phyloP scores from a whole-genome alignment of 1,140 invertebrate species.

The Zelostemma sp. region DNA sequence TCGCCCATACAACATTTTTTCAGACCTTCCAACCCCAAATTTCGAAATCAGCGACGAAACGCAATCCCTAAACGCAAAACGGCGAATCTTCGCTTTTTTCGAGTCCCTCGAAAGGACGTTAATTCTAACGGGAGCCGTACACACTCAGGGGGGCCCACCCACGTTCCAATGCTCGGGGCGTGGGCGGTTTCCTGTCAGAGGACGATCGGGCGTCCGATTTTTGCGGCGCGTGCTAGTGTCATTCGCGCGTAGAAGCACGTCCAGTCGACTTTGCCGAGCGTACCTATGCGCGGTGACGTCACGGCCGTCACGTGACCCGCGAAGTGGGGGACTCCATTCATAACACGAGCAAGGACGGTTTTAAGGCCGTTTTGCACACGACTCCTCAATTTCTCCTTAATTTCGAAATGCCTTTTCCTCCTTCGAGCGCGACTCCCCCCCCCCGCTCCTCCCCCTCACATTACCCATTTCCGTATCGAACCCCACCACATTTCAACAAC shows the following conservation, averaged over 20 bases:
- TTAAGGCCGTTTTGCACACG: slow-evolving; percentile 62
- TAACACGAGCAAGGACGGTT: slow-evolving; percentile 66
- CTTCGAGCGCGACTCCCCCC: not conserved
- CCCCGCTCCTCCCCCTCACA: not conserved
- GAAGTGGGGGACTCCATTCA: slow-evolving; percentile 59
- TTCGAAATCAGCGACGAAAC: too few species aligned
- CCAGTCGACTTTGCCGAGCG: slow-evolving; percentile 18
- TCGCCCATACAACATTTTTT: too few species aligned
- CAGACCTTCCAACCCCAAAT: too few species aligned
- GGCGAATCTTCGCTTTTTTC: not conserved
- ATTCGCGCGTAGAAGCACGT: slow-evolving; percentile 9
- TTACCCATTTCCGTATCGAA: not conserved
- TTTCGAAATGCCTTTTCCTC: slow-evolving; percentile 17
- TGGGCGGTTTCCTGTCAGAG: slow-evolving; percentile 59
- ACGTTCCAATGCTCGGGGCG: slow-evolving; percentile 53
- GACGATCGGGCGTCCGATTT: slow-evolving; percentile 55
- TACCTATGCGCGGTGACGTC: slow-evolving; percentile 44
- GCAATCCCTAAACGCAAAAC: too few species aligned
- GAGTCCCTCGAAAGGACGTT: not conserved
- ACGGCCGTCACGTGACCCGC: slow-evolving; percentile 56
- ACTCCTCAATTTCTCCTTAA: slow-evolving; percentile 38
- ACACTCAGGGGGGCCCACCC: slow-evolving; percentile 32
- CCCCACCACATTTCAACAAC: not conserved
- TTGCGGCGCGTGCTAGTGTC: slow-evolving; percentile 37
- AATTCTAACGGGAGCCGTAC: slow-evolving; percentile 39